Evolutionary conservation across 2,888 invertebrate genomes (phyloP).

Genomic region (Drosophila vallismaia): DNA sequence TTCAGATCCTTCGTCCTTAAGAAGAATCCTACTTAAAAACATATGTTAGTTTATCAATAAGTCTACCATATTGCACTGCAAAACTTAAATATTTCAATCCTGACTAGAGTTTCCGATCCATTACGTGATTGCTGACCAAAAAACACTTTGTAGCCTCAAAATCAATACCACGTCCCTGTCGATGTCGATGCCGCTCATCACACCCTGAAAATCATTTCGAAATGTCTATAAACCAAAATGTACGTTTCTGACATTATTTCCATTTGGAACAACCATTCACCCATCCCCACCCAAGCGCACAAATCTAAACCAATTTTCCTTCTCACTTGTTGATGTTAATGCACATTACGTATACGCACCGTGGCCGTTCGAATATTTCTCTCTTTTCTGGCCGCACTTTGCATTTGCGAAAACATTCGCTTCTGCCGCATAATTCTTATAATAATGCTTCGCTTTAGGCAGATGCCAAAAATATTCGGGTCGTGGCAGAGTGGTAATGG

Average conservation of each 20-base stretch:
- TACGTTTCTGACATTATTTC: slow-evolving; percentile 36
- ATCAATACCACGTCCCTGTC: slow-evolving; percentile 15
- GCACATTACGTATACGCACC: slow-evolving; percentile 16
- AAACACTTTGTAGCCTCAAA: neutral
- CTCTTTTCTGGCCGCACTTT: no score
- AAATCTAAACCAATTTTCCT: slow-evolving; percentile 10
- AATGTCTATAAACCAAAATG: slow-evolving; percentile 31
- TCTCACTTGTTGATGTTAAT: slow-evolving; percentile 61
- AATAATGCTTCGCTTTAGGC: slow-evolving; percentile 44
- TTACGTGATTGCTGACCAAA: neutral
- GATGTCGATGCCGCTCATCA: slow-evolving; percentile 20
- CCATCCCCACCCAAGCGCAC: neutral
- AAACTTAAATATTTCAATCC: neutral
- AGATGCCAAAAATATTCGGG: slow-evolving; percentile 39
- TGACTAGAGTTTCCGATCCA: neutral
- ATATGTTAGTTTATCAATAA: slow-evolving; percentile 7
- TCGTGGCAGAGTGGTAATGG: neutral
- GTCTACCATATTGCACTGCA: no score
- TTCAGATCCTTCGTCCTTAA: slow-evolving; percentile 13
- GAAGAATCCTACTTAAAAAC: slow-evolving; percentile 11
- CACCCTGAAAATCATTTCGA: slow-evolving; percentile 38
- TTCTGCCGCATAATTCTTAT: slow-evolving; percentile 53
- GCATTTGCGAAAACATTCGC: neutral
- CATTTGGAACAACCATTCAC: slow-evolving; percentile 15
- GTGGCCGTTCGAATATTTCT: no score